phyloP scores from a whole-genome alignment of 2,888 invertebrate genomes.

The Leptopterna dolabrata region DNA sequence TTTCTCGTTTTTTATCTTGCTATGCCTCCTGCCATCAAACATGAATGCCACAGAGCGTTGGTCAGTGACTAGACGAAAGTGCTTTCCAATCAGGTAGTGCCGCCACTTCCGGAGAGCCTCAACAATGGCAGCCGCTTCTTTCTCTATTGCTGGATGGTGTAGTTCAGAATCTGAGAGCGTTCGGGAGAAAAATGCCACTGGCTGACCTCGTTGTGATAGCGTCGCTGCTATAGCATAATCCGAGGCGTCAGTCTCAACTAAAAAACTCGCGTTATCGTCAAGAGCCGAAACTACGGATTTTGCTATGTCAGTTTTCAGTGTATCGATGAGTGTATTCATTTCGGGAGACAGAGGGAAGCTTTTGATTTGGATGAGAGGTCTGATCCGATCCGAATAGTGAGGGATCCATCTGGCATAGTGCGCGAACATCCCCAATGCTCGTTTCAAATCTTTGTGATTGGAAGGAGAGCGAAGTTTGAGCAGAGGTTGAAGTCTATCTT shows the following conservation, averaged over 20 bases:
- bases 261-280: not conserved
- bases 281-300: constrained; percentile 18
- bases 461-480: not conserved
- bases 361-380: not conserved
- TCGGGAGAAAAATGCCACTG: not conserved
- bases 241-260: not conserved
- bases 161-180: not conserved
- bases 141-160: not conserved
- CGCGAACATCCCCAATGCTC: not conserved
- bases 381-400: not conserved
- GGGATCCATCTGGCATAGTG: not conserved
- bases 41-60: not conserved
- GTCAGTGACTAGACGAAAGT: not conserved
- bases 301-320: not conserved
- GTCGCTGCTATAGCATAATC: too few species aligned
- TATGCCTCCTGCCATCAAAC: not conserved
- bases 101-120: not conserved
- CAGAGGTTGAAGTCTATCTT: too few species aligned
- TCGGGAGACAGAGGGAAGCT: not conserved
- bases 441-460: not conserved
- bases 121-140: constrained; percentile 3
- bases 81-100: not conserved
- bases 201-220: not conserved
- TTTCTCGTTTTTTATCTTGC: constrained; percentile 18
- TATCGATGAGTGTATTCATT: not conserved